Conservation (phyloP, 2,113 vertebrate genomes). For the Zingel zingel region DNA sequence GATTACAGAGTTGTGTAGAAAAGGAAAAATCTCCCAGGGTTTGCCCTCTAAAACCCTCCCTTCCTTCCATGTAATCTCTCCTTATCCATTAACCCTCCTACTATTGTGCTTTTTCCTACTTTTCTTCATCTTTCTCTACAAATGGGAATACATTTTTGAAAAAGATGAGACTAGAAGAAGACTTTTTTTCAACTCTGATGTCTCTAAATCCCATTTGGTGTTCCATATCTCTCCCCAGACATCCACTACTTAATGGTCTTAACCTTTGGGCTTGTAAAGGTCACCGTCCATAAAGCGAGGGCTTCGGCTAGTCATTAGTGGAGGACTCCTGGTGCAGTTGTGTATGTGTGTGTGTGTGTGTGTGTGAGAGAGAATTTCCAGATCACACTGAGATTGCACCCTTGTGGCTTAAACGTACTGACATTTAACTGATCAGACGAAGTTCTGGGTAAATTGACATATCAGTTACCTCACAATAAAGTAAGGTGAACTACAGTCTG, state of each 20-base stretch:
- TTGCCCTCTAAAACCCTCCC: conserved; percentile 33
- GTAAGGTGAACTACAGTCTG: not conserved
- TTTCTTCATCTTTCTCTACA: not conserved
- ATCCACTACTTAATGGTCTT: conserved; percentile 51
- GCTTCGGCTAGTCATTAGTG: conserved; percentile 54
- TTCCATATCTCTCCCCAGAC: conserved; percentile 15
- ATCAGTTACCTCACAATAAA: not conserved
- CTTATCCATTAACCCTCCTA: conserved; percentile 16
- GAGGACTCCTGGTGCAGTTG: conserved; percentile 19
- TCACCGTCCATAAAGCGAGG: conserved; percentile 48
- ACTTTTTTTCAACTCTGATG: conserved; percentile 7
- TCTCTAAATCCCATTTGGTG: not conserved
- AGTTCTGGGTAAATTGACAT: not conserved
- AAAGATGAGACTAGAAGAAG: not conserved
- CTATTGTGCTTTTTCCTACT: not conserved
- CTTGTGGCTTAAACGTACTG: conserved; percentile 1
- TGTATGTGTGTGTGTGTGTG: not conserved
- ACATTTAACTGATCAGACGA: conserved; percentile 25
- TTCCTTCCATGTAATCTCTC: conserved; percentile 29
- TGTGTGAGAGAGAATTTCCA: not conserved
- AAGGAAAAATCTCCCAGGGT: conserved; percentile 28
- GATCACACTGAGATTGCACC: not conserved
- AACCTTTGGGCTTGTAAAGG: conserved; percentile 73
- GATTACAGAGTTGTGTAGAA: conserved; percentile 53
- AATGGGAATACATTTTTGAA: conserved; percentile 20